Evolutionary conservation across 2,113 vertebrate species (phyloP).

Genomic region (Forbesichthys papilliferus): DNA sequence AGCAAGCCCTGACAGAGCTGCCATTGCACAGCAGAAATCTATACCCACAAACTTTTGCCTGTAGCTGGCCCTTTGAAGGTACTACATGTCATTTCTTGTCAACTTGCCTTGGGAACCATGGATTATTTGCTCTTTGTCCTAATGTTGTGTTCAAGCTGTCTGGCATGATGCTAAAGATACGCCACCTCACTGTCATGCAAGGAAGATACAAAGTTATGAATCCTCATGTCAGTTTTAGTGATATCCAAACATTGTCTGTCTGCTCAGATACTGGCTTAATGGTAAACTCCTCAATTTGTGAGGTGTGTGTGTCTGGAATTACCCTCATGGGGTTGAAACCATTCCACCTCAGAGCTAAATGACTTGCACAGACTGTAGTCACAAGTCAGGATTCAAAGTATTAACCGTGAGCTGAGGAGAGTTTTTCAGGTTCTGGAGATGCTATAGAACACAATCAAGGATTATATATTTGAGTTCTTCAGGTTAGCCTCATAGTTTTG

Average conservation of each 20-base stretch:
- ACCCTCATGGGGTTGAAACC: too few species aligned
- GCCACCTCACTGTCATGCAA: slow-evolving; percentile 59
- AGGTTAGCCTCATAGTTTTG: not conserved
- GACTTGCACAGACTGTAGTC: too few species aligned
- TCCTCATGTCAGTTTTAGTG: slow-evolving; percentile 21
- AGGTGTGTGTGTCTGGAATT: too few species aligned
- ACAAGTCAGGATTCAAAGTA: too few species aligned
- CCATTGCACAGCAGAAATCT: slow-evolving; percentile 64
- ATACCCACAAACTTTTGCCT: slow-evolving; percentile 68
- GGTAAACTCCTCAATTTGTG: too few species aligned
- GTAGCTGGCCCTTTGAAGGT: slow-evolving; percentile 75
- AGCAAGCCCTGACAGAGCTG: slow-evolving; percentile 78
- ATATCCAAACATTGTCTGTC: slow-evolving; percentile 12
- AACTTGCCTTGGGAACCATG: slow-evolving; percentile 66
- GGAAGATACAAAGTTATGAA: slow-evolving; percentile 49
- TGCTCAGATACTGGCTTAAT: not conserved
- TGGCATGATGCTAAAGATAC: slow-evolving; percentile 65
- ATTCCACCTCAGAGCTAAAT: too few species aligned
- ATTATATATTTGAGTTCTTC: too few species aligned
- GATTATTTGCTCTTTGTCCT: slow-evolving; percentile 58
- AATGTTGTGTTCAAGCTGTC: slow-evolving; percentile 57
- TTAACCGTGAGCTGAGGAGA: not conserved
- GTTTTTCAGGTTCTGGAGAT: not conserved
- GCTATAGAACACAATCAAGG: too few species aligned
- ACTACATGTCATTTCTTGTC: slow-evolving; percentile 72